Evolutionary conservation across 2,888 invertebrate species (phyloP).

Genomic region (Augiades crinisus): DNA sequence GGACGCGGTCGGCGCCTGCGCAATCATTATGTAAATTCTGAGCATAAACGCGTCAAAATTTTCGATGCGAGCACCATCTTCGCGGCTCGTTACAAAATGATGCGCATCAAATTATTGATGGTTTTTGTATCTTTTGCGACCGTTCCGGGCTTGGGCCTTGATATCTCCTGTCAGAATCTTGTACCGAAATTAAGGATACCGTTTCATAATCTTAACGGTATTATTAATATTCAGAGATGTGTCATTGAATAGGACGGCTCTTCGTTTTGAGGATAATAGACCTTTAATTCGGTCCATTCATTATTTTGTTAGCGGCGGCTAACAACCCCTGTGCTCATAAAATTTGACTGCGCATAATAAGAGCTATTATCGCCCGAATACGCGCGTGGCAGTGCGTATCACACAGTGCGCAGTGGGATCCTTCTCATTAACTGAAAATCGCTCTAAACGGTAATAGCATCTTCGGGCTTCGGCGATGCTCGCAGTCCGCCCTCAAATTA

Average conservation of each 20-base stretch:
- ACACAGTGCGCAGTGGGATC: constrained; percentile 54
- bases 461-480: constrained; percentile 49
- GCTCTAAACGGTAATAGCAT: constrained; percentile 69
- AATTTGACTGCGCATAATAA: constrained; percentile 79
- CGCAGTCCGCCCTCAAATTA: constrained; percentile 54
- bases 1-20: constrained; percentile 71
- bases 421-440: constrained; percentile 74
- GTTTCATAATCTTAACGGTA: constrained; percentile 24
- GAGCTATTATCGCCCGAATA: constrained; percentile 65
- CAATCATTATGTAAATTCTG: constrained; percentile 74
- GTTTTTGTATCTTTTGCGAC: constrained; percentile 30
- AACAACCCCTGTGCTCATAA: constrained; percentile 74
- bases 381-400: constrained; percentile 57
- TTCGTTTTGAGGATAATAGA: constrained; percentile 20
- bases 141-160: constrained; percentile 38
- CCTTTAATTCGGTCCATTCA: constrained; percentile 58
- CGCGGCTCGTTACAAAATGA: constrained; percentile 52
- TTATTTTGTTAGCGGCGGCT: constrained; percentile 68
- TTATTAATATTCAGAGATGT: constrained; percentile 16
- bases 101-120: constrained; percentile 53
- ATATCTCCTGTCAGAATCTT: constrained; percentile 33
- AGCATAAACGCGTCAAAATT: constrained; percentile 54
- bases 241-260: constrained; percentile 14
- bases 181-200: constrained; percentile 44
- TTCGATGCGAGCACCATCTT: constrained; percentile 47